These are phyloP conservation scores for Tetraneura akinire DNA, from an alignment of 1,140 invertebrate species.

Conservation along the genomic window DNA sequence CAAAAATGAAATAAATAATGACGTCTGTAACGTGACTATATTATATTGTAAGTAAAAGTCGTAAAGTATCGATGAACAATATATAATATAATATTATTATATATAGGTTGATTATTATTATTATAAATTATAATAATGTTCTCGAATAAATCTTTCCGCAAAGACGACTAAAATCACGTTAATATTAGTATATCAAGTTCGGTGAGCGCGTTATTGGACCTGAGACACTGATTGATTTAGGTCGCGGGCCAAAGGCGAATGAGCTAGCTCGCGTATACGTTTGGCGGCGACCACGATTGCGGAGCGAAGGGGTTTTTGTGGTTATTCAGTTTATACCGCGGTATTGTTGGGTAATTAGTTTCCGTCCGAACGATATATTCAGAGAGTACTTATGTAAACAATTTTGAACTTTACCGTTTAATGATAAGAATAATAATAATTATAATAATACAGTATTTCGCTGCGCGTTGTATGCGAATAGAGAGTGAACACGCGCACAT, in stretches of 20 bases:
- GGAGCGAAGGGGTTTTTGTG: no score
- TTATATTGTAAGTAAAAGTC: no score
- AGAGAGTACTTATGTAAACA: background rate
- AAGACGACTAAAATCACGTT: background rate
- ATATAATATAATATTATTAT: no score
- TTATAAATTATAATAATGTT: background rate
- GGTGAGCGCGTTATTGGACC: conserved; percentile 1
- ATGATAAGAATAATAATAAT: no score
- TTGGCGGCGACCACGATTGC: no score
- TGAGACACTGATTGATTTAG: conserved; percentile 33
- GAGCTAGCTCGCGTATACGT: no score
- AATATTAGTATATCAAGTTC: conserved; percentile 8
- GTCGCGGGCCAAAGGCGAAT: conserved; percentile 1
- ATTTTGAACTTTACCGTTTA: background rate
- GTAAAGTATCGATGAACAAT: no score
- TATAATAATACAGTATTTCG: no score
- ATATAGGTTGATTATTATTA: no score
- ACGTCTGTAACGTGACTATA: no score
- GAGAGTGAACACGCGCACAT: background rate
- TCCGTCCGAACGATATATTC: conserved; percentile 13
- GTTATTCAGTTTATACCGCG: background rate
- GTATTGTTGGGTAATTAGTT: conserved; percentile 30
- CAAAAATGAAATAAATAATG: no score
- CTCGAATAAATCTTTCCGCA: background rate
- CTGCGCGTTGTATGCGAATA: no score